Evolutionary conservation across 2,797 vertebrate species (phyloP).

Genomic region (Leptodactylus fallax): DNA sequence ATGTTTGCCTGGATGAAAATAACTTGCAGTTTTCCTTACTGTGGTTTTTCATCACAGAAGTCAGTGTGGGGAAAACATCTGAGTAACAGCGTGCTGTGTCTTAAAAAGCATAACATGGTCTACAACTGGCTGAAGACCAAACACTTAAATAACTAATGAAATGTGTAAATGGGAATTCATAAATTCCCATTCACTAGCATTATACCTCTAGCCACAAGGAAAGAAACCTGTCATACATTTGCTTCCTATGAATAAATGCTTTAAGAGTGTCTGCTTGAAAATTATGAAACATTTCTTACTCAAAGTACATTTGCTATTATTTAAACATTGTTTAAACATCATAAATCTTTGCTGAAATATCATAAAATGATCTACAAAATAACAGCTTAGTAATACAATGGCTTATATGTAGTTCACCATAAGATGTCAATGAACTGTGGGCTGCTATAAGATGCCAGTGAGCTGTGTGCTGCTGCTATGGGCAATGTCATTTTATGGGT

Average conservation of each 20-base stretch:
- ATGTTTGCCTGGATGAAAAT: neutral
- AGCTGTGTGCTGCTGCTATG: neutral
- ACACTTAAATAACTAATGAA: constrained; percentile 1
- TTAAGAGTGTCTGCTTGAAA: neutral
- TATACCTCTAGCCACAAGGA: neutral
- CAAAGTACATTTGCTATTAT: neutral
- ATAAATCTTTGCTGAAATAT: neutral
- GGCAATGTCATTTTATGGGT: constrained; percentile 23
- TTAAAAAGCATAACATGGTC: constrained; percentile 1
- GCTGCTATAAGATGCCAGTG: neutral
- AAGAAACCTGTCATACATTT: neutral
- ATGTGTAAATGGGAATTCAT: constrained; percentile 10
- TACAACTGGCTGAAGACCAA: neutral
- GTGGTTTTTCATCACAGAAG: neutral
- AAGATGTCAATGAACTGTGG: neutral
- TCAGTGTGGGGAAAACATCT: neutral
- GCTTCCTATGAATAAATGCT: neutral
- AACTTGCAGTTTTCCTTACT: neutral
- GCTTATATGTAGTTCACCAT: neutral
- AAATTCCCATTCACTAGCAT: neutral
- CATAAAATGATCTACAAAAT: no score
- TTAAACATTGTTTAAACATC: neutral
- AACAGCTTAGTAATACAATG: neutral
- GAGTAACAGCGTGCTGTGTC: neutral
- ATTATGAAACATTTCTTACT: neutral